Conservation (phyloP, 2,113 vertebrate genomes). For the Nanorana parkeri region DNA sequence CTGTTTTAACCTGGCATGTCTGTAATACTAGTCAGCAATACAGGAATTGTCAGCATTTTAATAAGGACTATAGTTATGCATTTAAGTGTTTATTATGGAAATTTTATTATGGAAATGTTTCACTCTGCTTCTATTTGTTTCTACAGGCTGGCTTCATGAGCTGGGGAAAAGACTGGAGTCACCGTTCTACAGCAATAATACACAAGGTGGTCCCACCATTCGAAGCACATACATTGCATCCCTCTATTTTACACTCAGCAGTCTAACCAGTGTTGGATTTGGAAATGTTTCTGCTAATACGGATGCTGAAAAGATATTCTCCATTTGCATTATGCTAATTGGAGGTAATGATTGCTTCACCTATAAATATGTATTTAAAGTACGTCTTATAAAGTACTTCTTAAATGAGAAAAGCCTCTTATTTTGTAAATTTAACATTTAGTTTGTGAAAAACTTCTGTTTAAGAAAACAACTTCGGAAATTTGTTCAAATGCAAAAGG, state of each 20-base stretch:
- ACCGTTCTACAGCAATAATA: conserved; percentile 84
- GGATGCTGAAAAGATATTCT: conserved; percentile 96
- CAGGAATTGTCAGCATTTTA: too few relatives aligned
- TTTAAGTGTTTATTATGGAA: too few relatives aligned
- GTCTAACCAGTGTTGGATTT: conserved; percentile 96
- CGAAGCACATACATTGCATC: conserved; percentile 94
- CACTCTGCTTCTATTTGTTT: neutral
- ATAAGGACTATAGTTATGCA: too few relatives aligned
- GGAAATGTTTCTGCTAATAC: conserved; percentile 98
- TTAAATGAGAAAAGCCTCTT: neutral
- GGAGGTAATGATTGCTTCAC: conserved; percentile 76
- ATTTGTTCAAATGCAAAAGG: too few relatives aligned
- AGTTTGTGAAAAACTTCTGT: too few relatives aligned
- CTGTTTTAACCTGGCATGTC: too few relatives aligned
- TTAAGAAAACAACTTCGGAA: too few relatives aligned
- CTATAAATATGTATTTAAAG: neutral
- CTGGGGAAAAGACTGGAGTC: conserved; percentile 92
- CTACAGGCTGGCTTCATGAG: conserved; percentile 94
- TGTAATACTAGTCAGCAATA: too few relatives aligned
- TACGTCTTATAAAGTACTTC: neutral
- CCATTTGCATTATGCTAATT: conserved; percentile 96
- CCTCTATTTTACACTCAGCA: conserved; percentile 97
- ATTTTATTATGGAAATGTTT: too few relatives aligned
- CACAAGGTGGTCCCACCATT: conserved; percentile 83
- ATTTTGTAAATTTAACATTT: too few relatives aligned